Conservation (phyloP, 2,797 vertebrate species). For the Hyperoplus immaculatus region DNA sequence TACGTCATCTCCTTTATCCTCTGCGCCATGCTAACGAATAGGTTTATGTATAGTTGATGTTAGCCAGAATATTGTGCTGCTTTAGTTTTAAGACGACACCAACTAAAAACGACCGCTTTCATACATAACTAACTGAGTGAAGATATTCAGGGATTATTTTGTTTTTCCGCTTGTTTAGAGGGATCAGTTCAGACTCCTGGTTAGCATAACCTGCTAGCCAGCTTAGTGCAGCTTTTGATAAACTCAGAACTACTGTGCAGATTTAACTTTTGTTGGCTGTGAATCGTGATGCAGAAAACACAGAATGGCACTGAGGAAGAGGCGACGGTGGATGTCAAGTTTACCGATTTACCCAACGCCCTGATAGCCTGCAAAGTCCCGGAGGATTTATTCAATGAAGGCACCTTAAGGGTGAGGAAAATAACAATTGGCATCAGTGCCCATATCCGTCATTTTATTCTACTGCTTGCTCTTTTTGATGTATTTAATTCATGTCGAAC, state of each 20-base stretch:
- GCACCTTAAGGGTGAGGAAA: conserved; percentile 75
- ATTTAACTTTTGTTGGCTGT: conserved; percentile 3
- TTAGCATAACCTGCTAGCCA: conserved; percentile 47
- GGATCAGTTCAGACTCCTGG: background rate
- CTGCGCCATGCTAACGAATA: conserved; percentile 36
- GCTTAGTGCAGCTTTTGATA: conserved; percentile 32
- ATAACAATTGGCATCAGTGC: too few relatives aligned
- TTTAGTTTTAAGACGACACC: background rate
- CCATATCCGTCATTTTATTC: background rate
- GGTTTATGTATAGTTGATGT: background rate
- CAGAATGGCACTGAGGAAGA: conserved; percentile 65
- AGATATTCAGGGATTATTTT: background rate
- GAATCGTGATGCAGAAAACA: conserved; percentile 74
- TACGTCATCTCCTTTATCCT: conserved; percentile 66
- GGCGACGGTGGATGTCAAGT: conserved; percentile 81
- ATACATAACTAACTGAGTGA: fast-evolving
- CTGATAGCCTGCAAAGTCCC: conserved; percentile 86
- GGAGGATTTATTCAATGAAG: conserved; percentile 79
- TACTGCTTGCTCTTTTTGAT: background rate
- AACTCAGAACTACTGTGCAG: background rate
- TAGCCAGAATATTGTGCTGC: too few relatives aligned
- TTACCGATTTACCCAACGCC: conserved; percentile 83
- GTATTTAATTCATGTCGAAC: background rate
- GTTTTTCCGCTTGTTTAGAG: background rate
- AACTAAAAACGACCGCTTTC: fast-evolving